phyloP scores from a whole-genome alignment of 1,140 invertebrate genomes.

The Telenomus remus region DNA sequence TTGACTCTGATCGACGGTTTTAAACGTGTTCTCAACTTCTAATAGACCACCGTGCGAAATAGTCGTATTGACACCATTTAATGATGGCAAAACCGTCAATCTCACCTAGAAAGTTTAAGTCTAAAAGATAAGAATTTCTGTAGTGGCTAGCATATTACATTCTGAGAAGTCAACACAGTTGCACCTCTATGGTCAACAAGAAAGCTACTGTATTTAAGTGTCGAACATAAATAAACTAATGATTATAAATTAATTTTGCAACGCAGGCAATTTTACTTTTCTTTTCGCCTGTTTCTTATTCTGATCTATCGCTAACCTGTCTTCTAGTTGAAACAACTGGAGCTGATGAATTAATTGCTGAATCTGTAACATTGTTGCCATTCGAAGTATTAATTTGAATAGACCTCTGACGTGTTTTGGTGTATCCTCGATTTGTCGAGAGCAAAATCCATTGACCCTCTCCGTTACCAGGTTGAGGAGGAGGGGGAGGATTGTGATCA shows the following conservation, averaged over 20 bases:
- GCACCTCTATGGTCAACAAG: neutral
- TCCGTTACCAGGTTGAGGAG: slow-evolving; percentile 78
- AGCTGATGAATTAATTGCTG: slow-evolving; percentile 46
- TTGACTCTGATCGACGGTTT: slow-evolving; percentile 80
- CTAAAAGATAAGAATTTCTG: slow-evolving; percentile 60
- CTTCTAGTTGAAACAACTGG: slow-evolving; percentile 69
- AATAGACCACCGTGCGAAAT: slow-evolving; percentile 84
- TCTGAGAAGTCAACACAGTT: neutral
- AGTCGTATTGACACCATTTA: slow-evolving; percentile 81
- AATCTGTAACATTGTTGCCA: slow-evolving; percentile 66
- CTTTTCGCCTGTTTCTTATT: slow-evolving; percentile 12
- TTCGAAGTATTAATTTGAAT: slow-evolving; percentile 72
- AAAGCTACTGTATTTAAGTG: neutral
- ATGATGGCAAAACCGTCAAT: slow-evolving; percentile 82
- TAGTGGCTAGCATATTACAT: slow-evolving; percentile 25
- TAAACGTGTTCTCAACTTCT: slow-evolving; percentile 83
- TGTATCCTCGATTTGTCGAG: slow-evolving; percentile 85
- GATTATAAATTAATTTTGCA: too few species aligned
- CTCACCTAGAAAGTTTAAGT: slow-evolving; percentile 74
- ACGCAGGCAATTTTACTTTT: neutral
- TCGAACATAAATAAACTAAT: too few species aligned
- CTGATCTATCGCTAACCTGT: slow-evolving; percentile 66
- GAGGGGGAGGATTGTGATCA: slow-evolving; percentile 67
- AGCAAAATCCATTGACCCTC: slow-evolving; percentile 86
- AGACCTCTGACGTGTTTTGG: slow-evolving; percentile 71